A percentile compares a stretch with the other conserved stretches of the same genome.
Conservation (phyloP, 2,113 vertebrate species). For the Nycticorax nycticorax region DNA sequence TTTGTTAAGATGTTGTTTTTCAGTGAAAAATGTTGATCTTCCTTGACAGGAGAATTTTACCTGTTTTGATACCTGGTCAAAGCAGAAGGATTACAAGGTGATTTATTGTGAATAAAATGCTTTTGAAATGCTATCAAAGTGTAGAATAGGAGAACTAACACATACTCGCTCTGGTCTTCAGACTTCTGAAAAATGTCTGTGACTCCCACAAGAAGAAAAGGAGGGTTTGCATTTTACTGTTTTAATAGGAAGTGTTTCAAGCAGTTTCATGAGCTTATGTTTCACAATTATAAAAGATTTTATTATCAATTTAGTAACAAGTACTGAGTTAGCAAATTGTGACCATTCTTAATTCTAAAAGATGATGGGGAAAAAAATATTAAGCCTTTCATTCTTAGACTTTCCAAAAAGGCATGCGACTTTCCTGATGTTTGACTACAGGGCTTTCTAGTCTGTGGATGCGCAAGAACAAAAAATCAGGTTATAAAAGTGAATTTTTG, state of each 20-base stretch:
- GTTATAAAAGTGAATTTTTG: not conserved
- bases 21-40: constrained; percentile 9
- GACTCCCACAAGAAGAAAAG: not conserved
- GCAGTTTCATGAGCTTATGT: not conserved
- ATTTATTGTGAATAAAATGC: not conserved
- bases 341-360: not conserved
- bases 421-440: not conserved
- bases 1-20: constrained; percentile 1
- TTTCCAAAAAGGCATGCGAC: not conserved
- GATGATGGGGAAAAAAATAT: too few species aligned
- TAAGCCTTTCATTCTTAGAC: not conserved
- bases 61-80: constrained; percentile 19
- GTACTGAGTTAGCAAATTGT: not conserved
- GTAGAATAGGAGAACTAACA: not conserved
- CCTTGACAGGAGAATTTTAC: constrained; percentile 12
- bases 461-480: not conserved
- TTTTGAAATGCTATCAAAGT: not conserved
- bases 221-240: not conserved
- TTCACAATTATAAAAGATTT: not conserved
- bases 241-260: not conserved
- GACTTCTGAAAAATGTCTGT: not conserved
- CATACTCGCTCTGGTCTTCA: not conserved
- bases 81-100: not conserved
- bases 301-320: not conserved
- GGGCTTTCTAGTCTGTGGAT: not conserved